A percentile compares a stretch with the other conserved stretches of the same genome.
phyloP scores from a whole-genome alignment of 64 coral and sea anemone species.

The Anthopleura sola region DNA sequence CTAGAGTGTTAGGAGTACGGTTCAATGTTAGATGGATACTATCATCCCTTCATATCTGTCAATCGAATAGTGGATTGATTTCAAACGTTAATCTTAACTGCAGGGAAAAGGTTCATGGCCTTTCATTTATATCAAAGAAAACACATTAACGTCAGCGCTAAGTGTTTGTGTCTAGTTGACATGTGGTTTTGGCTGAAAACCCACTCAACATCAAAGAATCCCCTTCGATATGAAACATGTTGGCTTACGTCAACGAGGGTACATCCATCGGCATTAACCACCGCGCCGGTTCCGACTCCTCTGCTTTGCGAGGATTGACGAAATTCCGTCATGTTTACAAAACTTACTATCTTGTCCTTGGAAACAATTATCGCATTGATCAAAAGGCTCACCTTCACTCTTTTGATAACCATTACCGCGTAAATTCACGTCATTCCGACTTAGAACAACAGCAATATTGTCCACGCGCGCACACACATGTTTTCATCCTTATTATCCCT shows the following conservation, averaged over 20 bases:
- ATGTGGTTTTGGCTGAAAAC: neutral
- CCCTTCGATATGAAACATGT: neutral
- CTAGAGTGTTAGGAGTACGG: neutral
- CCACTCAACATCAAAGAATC: neutral
- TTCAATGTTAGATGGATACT: neutral
- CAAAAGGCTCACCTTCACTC: neutral
- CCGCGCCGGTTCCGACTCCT: neutral
- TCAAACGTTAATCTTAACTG: constrained; percentile 15
- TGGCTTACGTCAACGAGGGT: neutral
- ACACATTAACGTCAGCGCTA: constrained; percentile 13
- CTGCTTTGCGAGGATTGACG: neutral
- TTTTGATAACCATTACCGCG: constrained; percentile 4
- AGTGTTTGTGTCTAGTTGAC: neutral
- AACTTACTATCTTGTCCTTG: neutral
- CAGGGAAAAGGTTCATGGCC: constrained; percentile 6
- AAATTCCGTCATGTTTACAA: constrained; percentile 27
- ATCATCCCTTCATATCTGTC: constrained; percentile 5
- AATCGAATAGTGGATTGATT: neutral
- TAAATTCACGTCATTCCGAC: constrained; percentile 14
- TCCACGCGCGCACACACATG: neutral
- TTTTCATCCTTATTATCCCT: neutral
- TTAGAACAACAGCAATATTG: neutral
- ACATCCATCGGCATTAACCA: neutral
- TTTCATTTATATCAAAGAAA: constrained; percentile 18
- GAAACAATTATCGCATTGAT: constrained; percentile 24